A percentile compares a stretch with the other conserved stretches of the same genome.
These are phyloP conservation scores for Calypte anna DNA, from an alignment of 2,113 vertebrate species.

Conservation along the genomic window DNA sequence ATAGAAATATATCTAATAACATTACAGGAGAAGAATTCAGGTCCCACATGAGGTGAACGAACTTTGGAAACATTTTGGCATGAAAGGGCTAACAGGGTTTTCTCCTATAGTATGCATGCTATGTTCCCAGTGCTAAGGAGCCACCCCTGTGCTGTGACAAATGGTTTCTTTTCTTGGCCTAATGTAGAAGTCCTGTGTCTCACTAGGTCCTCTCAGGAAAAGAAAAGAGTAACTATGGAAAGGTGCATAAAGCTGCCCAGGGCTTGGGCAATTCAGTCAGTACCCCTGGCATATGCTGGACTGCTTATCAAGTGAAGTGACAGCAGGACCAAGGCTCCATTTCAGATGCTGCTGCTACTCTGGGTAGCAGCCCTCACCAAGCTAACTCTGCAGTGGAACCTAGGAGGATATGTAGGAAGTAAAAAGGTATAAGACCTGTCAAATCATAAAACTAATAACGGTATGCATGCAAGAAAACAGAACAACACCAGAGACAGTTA, in stretches of 20 bases:
- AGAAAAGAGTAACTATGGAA: background rate
- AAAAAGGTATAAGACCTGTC: background rate
- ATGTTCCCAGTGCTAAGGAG: background rate
- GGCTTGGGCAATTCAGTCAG: background rate
- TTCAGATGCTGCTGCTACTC: background rate
- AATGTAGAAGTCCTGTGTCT: background rate
- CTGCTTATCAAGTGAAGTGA: background rate
- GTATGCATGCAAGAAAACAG: background rate
- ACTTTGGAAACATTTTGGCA: background rate
- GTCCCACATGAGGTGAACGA: background rate
- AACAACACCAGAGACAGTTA: background rate
- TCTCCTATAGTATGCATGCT: background rate
- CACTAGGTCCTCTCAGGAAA: rapidly evolving
- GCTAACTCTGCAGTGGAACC: background rate
- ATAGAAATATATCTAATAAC: background rate
- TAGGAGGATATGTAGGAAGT: background rate
- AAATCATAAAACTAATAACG: background rate
- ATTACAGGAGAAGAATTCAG: background rate
- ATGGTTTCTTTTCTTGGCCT: background rate
- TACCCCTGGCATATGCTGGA: background rate
- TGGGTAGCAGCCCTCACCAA: background rate
- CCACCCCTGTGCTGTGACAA: background rate
- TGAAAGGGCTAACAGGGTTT: background rate
- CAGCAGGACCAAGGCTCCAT: background rate
- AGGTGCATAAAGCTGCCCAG: background rate